Base-by-base conservation (phyloP, 2,888 invertebrate genomes). In the Lepidochitona cinerea region DNA sequence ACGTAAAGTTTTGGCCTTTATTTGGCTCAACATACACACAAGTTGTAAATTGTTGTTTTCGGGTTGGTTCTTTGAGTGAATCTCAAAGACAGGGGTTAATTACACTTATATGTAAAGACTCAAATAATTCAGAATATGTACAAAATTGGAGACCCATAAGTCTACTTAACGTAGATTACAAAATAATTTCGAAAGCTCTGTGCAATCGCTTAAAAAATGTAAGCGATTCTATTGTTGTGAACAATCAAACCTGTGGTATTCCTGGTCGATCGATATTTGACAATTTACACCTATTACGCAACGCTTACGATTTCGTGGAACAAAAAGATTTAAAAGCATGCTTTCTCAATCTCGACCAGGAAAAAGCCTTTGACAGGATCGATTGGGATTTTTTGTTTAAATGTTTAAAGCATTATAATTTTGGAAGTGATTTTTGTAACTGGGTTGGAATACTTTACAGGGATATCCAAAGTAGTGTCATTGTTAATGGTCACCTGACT, bases 361-460 rank as follows among this genome's bases (percentile, higher is more conserved):
- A 78, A 64, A 83, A 82, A 64, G 81, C 81, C 1, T 82, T 82
- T 49, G 81, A 82, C 68, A 71, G 81, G 52, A 81, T 81, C 12
- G 73, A 74, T 29, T 76, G 78, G 70, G 65, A 70, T 14, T 82
- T 73, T 72, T n/a, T 83, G 32, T 78, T 75, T 73, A 72, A 79
- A 66, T 67, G 71, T 14, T 68, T 83, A 41, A 2, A 70, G 5
- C 41, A 73, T 9, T 81, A 77, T 73, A 78, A 79, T 26, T 81
- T 83, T 77, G 70, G 75, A 32, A 29, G 72, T n/a, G 49, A 71
- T 54, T 76, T 82, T 37, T 72, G 79, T 35, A 59, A 77, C 6
- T 79, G 77, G 49, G 77, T 74, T 81, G 26, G 72, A 75, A 76
- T 82, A 23, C 26, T 66, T 23, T 66, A 66, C 26, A 66, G 18